These are phyloP conservation scores for Rhadina sibilatrix DNA, from an alignment of 2,113 vertebrate genomes.

Conservation along the genomic window DNA sequence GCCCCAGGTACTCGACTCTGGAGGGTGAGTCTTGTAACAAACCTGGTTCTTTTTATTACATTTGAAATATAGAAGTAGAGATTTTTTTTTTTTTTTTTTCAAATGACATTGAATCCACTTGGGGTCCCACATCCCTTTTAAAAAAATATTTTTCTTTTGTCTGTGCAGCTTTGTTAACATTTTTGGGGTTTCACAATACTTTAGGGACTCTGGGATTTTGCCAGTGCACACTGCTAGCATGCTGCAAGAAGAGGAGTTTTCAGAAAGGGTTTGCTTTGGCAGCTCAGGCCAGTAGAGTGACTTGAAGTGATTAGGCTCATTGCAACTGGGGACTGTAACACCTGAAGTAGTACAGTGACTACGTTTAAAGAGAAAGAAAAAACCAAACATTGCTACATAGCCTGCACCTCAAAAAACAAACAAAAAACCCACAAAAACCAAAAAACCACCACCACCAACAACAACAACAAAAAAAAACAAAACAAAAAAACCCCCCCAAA, in stretches of 20 bases:
- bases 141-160: constrained; percentile 22
- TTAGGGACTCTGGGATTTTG: background rate
- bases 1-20: background rate
- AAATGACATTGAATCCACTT: background rate
- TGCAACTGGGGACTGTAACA: background rate
- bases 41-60: background rate
- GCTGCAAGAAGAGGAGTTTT: background rate
- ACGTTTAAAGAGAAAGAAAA: background rate
- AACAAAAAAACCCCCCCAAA: background rate
- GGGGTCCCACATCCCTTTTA: background rate
- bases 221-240: background rate
- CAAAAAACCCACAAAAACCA: no score
- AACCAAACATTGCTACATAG: background rate
- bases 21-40: background rate
- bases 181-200: background rate
- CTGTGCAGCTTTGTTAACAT: background rate
- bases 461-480: no score
- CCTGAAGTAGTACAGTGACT: background rate
- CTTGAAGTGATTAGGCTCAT: background rate
- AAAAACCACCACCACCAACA: no score
- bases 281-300: background rate
- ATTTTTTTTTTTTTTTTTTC: background rate
- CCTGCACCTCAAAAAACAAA: background rate
- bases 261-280: constrained; percentile 24
- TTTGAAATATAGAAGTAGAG: background rate